A percentile compares a stretch with the other conserved stretches of the same genome.
These are phyloP conservation scores for Crax fasciolata DNA, from an alignment of 2,797 vertebrate genomes.

Conservation along the genomic window DNA sequence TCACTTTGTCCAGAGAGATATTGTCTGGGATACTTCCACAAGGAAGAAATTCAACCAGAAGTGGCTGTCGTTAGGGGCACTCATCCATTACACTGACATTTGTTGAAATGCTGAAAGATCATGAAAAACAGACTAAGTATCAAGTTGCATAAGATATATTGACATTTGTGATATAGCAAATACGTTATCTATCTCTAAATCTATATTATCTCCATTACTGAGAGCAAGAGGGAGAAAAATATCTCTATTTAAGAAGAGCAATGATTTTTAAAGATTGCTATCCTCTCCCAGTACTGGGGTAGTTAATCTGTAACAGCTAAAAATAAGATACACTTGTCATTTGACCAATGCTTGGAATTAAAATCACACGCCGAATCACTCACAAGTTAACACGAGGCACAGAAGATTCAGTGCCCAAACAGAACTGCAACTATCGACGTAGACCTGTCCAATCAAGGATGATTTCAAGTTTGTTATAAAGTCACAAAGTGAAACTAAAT, in stretches of 20 bases:
- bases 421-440: not conserved
- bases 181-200: not conserved
- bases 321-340: not conserved
- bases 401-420: not conserved
- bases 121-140: conserved; percentile 32
- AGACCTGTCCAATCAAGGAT: not conserved
- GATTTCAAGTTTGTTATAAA: conserved; percentile 7
- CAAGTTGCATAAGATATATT: not conserved
- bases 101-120: conserved; percentile 27
- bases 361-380: not conserved
- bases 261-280: not conserved
- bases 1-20: conserved; percentile 4
- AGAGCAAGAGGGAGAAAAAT: conserved; percentile 4
- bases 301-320: not conserved
- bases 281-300: not conserved
- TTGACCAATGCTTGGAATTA: not conserved
- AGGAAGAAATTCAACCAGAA: conserved; percentile 21
- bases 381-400: not conserved
- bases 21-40: conserved; percentile 6
- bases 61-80: not conserved
- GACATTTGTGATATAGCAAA: not conserved
- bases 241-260: conserved; percentile 6
- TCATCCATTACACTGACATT: conserved; percentile 39
- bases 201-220: not conserved
- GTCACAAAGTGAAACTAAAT: conserved; percentile 11